These are phyloP conservation scores for Adelphocoris suturalis DNA, from an alignment of 2,888 invertebrate species.

Conservation along the genomic window DNA sequence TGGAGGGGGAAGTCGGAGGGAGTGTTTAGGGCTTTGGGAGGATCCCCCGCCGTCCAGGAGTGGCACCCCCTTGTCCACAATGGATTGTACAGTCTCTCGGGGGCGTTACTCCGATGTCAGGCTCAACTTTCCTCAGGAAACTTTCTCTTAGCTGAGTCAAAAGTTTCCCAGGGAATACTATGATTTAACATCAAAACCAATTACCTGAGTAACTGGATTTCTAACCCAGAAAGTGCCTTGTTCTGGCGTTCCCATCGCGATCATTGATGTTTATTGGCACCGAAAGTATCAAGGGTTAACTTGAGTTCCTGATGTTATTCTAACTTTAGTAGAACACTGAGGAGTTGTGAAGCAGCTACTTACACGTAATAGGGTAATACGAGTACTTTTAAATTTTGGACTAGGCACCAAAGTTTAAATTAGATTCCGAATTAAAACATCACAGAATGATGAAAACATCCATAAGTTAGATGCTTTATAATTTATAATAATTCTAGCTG, in stretches of 20 bases:
- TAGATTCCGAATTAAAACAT: too few relatives aligned
- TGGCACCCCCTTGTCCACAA: too few relatives aligned
- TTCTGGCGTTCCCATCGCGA: neutral
- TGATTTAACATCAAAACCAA: conserved; percentile 9
- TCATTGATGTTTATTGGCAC: neutral
- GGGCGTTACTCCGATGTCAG: conserved; percentile 14
- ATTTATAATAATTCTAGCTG: too few relatives aligned
- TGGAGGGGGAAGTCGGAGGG: neutral
- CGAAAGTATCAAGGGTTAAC: neutral
- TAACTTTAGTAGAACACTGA: too few relatives aligned
- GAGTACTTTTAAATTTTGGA: too few relatives aligned
- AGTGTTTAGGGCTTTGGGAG: neutral
- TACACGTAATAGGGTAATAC: too few relatives aligned
- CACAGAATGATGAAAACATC: too few relatives aligned
- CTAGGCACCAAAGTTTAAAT: too few relatives aligned
- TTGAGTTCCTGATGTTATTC: too few relatives aligned
- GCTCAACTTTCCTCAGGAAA: neutral
- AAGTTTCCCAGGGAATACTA: neutral
- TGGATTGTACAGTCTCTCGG: neutral
- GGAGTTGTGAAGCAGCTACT: too few relatives aligned
- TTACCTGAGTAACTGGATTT: neutral
- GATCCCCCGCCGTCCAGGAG: neutral
- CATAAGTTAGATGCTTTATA: too few relatives aligned
- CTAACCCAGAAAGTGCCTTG: neutral
- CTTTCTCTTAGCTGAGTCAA: neutral